Evolutionary conservation across 92 coral and sea anemone species (phyloP), one percentile per base, ranked within the genome.

Genomic region (Epizoanthus ramosus): DNA sequence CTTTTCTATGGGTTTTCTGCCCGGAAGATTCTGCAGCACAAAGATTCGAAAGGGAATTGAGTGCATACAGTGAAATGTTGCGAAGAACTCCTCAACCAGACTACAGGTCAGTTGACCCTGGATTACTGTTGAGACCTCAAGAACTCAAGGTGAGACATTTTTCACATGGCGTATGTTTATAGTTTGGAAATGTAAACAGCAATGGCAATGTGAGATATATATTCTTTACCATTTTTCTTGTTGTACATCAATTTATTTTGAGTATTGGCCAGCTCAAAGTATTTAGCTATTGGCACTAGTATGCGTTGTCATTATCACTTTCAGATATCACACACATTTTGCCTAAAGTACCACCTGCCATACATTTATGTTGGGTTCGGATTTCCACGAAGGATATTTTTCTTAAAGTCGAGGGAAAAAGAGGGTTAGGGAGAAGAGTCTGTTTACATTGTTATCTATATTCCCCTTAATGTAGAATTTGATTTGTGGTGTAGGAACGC

Each of bases 21-120:
- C 99, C 99, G 8, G 98, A 94, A 73, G 98, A 92, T 75, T 88
- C 98, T 8, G 70, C 85, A 12, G 94, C 92, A n/a, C 97, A 97
- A 59, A 86, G 97, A 16, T 97, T 90, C 76, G 83, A 90, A 24
- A 87, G 94, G 14, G 99, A 94, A 67, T 75, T 97, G 33, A 57
- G 73, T 73, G 98, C 90, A 73, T 93, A 94, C 82, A 89, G 90
- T 74, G 81, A 87, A 19, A 86, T 89, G 61, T 39, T 92, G 45
- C 84, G 88, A 16, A 80, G 52, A 33, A 71, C 85, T 8, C 89
- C 92, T 12, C 74, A 68, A 43, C 87, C 87, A 3, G 74, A 68
- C 7, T 84, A 90, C 83, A 81, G 47, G 14, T 88, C 88, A 19
- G 71, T 88, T 50, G 93, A 94, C 43, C 92, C 97, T 1, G 90